phyloP scores from a whole-genome alignment of 2,113 vertebrate genomes.

The Steatornis caripensis region DNA sequence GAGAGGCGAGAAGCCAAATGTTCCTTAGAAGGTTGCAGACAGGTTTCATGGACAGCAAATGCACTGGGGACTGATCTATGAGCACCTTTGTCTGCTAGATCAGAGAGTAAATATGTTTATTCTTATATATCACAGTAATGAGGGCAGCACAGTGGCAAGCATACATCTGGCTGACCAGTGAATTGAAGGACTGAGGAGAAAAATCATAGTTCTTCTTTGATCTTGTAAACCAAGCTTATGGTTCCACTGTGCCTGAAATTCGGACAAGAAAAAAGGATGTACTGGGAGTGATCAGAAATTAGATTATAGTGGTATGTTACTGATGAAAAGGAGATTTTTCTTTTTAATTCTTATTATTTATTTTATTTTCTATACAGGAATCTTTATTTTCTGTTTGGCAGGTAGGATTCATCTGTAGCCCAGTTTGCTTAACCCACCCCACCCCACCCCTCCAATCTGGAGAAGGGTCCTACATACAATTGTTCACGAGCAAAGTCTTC shows the following conservation, averaged over 20 bases:
- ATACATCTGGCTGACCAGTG: not conserved
- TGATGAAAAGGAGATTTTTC: not conserved
- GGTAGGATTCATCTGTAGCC: not conserved
- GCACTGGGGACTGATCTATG: not conserved
- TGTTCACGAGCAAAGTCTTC: not conserved
- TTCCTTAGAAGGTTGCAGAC: not conserved
- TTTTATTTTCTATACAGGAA: not conserved
- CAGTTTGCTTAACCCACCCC: not conserved
- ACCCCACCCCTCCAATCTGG: not conserved
- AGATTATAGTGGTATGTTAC: not conserved
- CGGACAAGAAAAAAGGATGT: not conserved
- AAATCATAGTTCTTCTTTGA: not conserved
- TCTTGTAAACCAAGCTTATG: not conserved
- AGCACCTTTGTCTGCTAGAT: not conserved
- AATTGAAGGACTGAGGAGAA: not conserved
- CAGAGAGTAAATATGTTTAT: slow-evolving; percentile 5
- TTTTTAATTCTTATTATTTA: not conserved
- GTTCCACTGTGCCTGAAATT: not conserved
- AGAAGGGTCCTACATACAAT: not conserved
- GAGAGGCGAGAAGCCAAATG: not conserved
- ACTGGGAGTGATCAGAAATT: not conserved
- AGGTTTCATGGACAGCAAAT: not conserved
- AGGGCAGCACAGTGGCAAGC: not conserved
- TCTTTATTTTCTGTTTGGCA: not conserved
- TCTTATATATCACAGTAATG: not conserved